These are phyloP conservation scores for Ceratitis capitata DNA, from an alignment of 1,140 invertebrate species.

Conservation along the genomic window DNA sequence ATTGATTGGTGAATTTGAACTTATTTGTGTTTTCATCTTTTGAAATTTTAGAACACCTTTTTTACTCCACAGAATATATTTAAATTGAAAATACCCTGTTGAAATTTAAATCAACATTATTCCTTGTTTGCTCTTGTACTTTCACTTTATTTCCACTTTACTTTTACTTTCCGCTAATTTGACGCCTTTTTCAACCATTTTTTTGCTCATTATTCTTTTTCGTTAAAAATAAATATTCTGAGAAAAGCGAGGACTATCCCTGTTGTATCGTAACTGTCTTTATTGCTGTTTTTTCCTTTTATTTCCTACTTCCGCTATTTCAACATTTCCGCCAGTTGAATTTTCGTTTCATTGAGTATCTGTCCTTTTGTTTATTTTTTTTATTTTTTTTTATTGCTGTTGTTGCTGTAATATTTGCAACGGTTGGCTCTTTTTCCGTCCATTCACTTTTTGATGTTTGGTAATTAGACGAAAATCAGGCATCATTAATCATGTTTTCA, in stretches of 20 bases:
- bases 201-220: background rate
- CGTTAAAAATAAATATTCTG: background rate
- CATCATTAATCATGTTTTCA: conserved; percentile 39
- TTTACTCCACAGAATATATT: too few relatives aligned
- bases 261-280: background rate
- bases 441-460: conserved; percentile 35
- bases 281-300: background rate
- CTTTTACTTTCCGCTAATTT: background rate
- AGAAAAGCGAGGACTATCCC: background rate
- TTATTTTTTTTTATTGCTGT: background rate
- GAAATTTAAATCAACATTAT: too few relatives aligned
- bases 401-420: background rate
- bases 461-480: conserved; percentile 39
- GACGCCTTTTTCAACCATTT: background rate
- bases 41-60: too few relatives aligned
- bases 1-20: too few relatives aligned
- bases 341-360: background rate
- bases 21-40: too few relatives aligned
- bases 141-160: background rate
- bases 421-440: background rate
- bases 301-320: background rate
- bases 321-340: background rate
- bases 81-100: too few relatives aligned
- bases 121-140: background rate
- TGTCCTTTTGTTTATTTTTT: background rate